Evolutionary conservation across 2,888 invertebrate species (phyloP).

Genomic region (Chelonus formosanus): DNA sequence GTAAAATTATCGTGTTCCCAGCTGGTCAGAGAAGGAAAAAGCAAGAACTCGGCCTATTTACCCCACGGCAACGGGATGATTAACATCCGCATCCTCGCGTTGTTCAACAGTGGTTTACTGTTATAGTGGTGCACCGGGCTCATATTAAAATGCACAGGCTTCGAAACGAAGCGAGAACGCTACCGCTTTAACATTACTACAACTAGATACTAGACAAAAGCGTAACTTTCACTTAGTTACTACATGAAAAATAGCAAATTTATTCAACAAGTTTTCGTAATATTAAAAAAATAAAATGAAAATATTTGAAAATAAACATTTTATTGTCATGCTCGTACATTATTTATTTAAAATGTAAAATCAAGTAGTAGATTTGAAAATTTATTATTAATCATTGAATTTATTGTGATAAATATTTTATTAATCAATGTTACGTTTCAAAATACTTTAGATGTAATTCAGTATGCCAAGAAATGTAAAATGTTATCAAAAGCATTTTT

Average conservation of each 20-base stretch:
- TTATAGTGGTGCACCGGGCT: conserved; percentile 29
- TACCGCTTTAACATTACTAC: conserved; percentile 25
- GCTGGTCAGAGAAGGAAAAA: conserved; percentile 22
- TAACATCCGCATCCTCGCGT: conserved; percentile 40
- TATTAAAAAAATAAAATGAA: no score
- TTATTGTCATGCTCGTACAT: no score
- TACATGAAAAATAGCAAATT: conserved; percentile 14
- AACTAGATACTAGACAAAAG: conserved; percentile 28
- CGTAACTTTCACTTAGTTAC: conserved; percentile 23
- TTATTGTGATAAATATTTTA: no score
- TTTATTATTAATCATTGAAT: no score
- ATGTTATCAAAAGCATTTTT: no score
- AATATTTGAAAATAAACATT: no score
- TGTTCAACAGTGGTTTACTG: conserved; percentile 39
- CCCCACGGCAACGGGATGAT: conserved; percentile 41
- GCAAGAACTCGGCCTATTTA: conserved; percentile 36
- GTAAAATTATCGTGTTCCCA: conserved; percentile 27
- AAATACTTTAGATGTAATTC: no score
- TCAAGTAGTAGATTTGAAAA: no score
- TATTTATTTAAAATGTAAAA: no score
- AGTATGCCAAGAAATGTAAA: no score
- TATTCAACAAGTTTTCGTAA: not conserved
- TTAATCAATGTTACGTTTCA: no score
- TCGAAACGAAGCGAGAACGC: conserved; percentile 28
- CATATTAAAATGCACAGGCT: conserved; percentile 36